Percentiles rank a stretch among this genome's conserved stretches.
Conservation (phyloP, 1,140 invertebrate genomes). For the Drosophila sucinea region DNA sequence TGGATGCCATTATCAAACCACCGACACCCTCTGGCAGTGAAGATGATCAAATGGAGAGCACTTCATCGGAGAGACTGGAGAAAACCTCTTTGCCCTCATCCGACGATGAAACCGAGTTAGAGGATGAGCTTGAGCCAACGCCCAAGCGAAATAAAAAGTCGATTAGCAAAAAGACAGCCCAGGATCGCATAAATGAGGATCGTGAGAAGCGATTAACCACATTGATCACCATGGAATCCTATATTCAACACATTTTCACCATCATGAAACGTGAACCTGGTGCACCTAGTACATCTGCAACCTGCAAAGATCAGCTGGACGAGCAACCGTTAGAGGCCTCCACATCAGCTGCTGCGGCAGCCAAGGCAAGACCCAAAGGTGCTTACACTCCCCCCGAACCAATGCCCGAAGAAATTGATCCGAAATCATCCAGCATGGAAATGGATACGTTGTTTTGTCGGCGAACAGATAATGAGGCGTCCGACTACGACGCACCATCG, state of each 20-base stretch:
- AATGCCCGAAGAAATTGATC: constrained; percentile 32
- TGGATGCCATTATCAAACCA: constrained; percentile 31
- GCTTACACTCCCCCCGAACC: constrained; percentile 60
- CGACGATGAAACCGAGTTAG: constrained; percentile 68
- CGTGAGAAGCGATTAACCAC: constrained; percentile 69
- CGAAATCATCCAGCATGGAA: constrained; percentile 40
- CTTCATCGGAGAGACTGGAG: constrained; percentile 38
- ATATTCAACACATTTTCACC: constrained; percentile 74
- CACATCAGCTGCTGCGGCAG: constrained; percentile 60
- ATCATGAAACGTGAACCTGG: constrained; percentile 69
- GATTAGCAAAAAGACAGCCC: constrained; percentile 69
- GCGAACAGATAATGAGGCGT: constrained; percentile 28
- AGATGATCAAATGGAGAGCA: constrained; percentile 61
- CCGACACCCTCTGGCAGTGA: constrained; percentile 39
- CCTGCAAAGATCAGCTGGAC: constrained; percentile 40
- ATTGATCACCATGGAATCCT: constrained; percentile 74
- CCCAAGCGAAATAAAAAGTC: constrained; percentile 70
- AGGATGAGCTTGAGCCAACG: constrained; percentile 69
- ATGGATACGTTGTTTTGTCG: constrained; percentile 31
- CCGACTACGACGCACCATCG: not conserved
- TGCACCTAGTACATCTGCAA: constrained; percentile 18
- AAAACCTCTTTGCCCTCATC: constrained; percentile 57
- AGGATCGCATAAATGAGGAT: constrained; percentile 73
- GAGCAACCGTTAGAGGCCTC: constrained; percentile 51
- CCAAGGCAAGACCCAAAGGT: constrained; percentile 45